phyloP scores from a whole-genome alignment of 2,113 vertebrate species.

The Elachura formosa region DNA sequence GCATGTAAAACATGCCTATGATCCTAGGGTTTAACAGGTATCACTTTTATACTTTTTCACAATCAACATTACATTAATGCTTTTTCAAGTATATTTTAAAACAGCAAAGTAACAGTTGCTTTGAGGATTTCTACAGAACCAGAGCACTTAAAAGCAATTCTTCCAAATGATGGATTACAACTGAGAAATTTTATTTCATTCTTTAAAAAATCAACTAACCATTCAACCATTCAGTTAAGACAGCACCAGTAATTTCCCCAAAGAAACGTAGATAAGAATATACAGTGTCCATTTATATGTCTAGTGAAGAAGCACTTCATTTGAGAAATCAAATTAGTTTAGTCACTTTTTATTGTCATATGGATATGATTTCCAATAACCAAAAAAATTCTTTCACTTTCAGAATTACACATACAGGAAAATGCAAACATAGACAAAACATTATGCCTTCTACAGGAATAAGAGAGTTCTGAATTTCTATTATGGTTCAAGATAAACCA shows the following conservation, averaged over 20 bases:
- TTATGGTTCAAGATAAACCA: neutral
- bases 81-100: neutral
- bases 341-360: neutral
- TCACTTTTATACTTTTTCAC: neutral
- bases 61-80: neutral
- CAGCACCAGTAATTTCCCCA: constrained; percentile 11
- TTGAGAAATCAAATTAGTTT: neutral
- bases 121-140: neutral
- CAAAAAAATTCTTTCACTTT: neutral
- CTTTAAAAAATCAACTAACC: neutral
- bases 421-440: neutral
- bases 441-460: neutral
- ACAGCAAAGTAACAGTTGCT: neutral
- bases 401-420: neutral
- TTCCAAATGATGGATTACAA: neutral
- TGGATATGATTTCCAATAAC: neutral
- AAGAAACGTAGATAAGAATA: constrained; percentile 13
- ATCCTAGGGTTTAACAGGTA: neutral
- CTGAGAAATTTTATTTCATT: neutral
- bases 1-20: neutral
- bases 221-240: neutral
- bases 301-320: neutral
- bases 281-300: neutral
- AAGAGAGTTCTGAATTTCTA: neutral
- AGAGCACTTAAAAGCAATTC: neutral